Evolutionary conservation across 1,140 invertebrate genomes (phyloP).

Genomic region (Anastatus disparis): DNA sequence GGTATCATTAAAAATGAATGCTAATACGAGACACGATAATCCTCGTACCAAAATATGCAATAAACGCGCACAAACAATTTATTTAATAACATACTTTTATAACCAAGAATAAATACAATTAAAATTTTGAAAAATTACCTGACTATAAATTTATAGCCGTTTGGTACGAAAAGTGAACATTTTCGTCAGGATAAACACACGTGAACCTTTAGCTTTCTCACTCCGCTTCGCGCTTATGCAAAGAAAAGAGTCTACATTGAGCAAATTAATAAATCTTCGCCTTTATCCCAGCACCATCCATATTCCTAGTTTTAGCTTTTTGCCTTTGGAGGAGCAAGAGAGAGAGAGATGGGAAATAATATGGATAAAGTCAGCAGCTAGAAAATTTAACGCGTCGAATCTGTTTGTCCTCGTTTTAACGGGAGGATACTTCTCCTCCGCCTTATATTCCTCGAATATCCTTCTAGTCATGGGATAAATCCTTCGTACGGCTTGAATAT

Average conservation of each 20-base stretch:
- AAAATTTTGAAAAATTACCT: too few species aligned
- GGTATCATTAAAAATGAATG: too few species aligned
- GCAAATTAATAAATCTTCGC: constrained; percentile 32
- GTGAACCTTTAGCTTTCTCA: neutral
- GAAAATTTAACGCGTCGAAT: constrained; percentile 5
- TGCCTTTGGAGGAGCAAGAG: neutral
- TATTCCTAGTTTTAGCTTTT: constrained; percentile 3
- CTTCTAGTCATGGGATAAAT: constrained; percentile 6
- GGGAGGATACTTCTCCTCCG: too few species aligned
- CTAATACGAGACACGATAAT: too few species aligned
- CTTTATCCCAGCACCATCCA: constrained; percentile 6
- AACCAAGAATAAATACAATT: too few species aligned
- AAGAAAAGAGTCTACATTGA: neutral
- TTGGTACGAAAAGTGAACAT: too few species aligned
- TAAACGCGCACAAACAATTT: too few species aligned
- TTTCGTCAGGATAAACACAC: neutral
- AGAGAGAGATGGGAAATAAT: too few species aligned
- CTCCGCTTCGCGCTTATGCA: too few species aligned
- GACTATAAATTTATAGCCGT: too few species aligned
- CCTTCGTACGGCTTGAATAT: constrained; percentile 13
- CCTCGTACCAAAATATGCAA: too few species aligned
- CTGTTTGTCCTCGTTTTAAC: constrained; percentile 23
- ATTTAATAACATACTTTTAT: too few species aligned
- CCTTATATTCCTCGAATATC: constrained; percentile 15
- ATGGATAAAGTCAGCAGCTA: neutral